These are phyloP conservation scores for Muscicapa striata DNA, from an alignment of 2,797 vertebrate species.

Conservation along the genomic window DNA sequence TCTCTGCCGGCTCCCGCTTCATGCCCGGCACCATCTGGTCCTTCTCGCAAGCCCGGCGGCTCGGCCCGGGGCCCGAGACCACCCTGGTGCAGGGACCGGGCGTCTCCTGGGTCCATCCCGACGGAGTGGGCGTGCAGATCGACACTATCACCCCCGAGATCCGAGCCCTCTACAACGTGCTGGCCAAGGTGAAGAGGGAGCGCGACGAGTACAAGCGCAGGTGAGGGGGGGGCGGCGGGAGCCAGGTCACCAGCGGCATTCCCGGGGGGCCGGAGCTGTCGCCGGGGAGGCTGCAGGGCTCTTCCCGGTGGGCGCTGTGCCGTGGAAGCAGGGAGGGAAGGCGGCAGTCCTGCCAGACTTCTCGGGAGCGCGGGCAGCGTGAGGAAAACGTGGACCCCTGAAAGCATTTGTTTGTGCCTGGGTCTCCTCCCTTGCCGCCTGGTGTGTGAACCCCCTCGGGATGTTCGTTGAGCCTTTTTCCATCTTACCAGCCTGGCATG, in stretches of 20 bases:
- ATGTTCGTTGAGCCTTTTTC: background rate
- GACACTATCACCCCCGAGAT: conserved; percentile 97
- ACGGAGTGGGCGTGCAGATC: conserved; percentile 96
- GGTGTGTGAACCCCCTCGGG: background rate
- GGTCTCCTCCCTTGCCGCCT: background rate
- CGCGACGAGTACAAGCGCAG: conserved; percentile 96
- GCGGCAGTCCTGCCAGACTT: background rate
- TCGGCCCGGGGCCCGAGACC: conserved; percentile 83
- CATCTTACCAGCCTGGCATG: fast-evolving
- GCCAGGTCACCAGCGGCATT: background rate
- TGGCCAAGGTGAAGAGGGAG: conserved; percentile 97
- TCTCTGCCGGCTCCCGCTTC: conserved; percentile 79
- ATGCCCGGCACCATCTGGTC: conserved; percentile 95
- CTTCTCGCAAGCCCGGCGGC: conserved; percentile 88
- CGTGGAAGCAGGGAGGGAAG: background rate
- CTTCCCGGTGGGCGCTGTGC: background rate
- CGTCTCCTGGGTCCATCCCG: conserved; percentile 92
- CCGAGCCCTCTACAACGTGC: conserved; percentile 94
- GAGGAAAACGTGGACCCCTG: background rate
- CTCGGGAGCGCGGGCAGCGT: fast-evolving
- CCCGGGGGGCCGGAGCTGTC: fast-evolving
- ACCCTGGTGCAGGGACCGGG: conserved; percentile 87
- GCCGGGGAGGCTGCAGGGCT: background rate
- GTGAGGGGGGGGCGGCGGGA: conserved; percentile 74
- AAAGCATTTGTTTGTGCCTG: fast-evolving